Evolutionary conservation across 2,888 invertebrate genomes (phyloP).

Genomic region (Zonitis immaculata): DNA sequence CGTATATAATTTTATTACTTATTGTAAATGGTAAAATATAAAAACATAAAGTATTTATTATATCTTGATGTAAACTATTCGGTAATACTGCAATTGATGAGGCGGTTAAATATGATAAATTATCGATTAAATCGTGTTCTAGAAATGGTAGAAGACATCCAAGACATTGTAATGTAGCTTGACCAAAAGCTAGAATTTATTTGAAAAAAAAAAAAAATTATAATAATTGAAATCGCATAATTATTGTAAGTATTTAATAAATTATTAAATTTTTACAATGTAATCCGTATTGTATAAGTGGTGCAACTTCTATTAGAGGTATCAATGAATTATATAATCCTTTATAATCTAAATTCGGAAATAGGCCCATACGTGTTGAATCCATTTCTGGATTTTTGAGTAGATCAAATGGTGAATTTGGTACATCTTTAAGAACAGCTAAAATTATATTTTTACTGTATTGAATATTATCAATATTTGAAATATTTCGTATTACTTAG

Average conservation of each 20-base stretch:
- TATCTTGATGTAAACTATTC: conserved; percentile 84
- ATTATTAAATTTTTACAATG: conserved; percentile 59
- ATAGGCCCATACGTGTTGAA: conserved; percentile 79
- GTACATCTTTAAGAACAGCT: conserved; percentile 97
- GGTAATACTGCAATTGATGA: conserved; percentile 93
- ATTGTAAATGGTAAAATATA: conserved; percentile 95
- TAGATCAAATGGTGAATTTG: conserved; percentile 87
- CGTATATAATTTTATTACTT: no score
- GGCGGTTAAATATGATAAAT: conserved; percentile 89
- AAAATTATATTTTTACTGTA: no score
- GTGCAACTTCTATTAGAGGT: conserved; percentile 89
- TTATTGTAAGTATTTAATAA: background rate
- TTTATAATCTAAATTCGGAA: conserved; percentile 95
- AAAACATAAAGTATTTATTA: conserved; percentile 90
- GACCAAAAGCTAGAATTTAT: conserved; percentile 89
- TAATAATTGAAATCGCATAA: background rate
- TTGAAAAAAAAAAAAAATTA: conserved; percentile 34
- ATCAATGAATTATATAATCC: conserved; percentile 90
- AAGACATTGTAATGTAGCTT: conserved; percentile 87
- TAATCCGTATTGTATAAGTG: conserved; percentile 82
- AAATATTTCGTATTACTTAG: no score
- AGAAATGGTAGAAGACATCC: conserved; percentile 94
- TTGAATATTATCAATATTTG: no score
- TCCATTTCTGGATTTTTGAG: conserved; percentile 84
- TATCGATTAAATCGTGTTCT: conserved; percentile 93